Base-by-base conservation (phyloP, 1,140 invertebrate genomes). In the Copidosoma floridanum region DNA sequence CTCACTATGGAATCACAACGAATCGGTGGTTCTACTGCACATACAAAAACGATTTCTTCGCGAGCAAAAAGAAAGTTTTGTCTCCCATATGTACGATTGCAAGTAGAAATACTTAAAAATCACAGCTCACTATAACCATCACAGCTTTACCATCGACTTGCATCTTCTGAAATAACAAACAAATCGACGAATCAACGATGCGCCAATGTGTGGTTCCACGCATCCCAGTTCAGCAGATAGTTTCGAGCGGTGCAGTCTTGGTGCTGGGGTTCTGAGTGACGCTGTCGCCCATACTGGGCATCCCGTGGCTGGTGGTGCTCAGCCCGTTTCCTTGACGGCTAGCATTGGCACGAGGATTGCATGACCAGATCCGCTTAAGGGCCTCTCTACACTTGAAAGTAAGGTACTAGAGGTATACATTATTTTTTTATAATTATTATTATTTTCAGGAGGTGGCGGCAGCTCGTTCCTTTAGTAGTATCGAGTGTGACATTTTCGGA, bases 261-360 rank as follows among this genome's bases (percentile, higher is more conserved):
- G 87, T 86, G 53, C 84, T 83, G 27, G 87, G 89, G 65, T 89
- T 89, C 72, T 88, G 85, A 48, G 87, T 88, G 41, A 88, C 82
- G 37, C 85, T 87, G 69, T 89, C 88, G 24, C 87, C 88, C 79
- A 89, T 85, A 26, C 89, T 91, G 21, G 89, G 88, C 75, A 88
- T 80, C 20, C 89, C 89, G 74, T 91, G 88, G 26, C 88, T 90
- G 18, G 83, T 84, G 12, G 83, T 84, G 65, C 82, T 85, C 27
- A 84, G 79, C 6, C 81, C 82, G 63, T 82, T 82, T 58, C 78
- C 81, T 64, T 81, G 75, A 29, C 76, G 70, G 44, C 81, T 79
- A 29, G 80, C 79, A 54, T 80, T 82, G 65, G 76, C 83, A 65
- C 72, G 81, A 51, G 76, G 81, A 75, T 83, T 82, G 50, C 78